Evolutionary conservation across 2,888 invertebrate genomes (phyloP).

Genomic region (Andrena dorsata): DNA sequence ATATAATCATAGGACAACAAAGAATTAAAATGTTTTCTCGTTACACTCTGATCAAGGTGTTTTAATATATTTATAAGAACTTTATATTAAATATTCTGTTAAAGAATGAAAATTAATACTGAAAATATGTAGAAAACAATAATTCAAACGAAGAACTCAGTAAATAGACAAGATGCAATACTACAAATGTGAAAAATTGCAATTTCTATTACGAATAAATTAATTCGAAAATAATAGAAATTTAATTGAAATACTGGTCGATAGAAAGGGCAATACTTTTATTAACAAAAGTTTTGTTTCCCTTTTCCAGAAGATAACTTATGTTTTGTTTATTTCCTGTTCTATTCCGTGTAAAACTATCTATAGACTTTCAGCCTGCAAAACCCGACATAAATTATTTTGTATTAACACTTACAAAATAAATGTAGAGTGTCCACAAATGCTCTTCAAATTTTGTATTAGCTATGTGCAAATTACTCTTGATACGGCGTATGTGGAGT

Average conservation of each 20-base stretch:
- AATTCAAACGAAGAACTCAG: not conserved
- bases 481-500: conserved; percentile 94
- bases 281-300: not conserved
- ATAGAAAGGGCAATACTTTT: not conserved
- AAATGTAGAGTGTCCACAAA: conserved; percentile 55
- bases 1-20: conserved; percentile 20
- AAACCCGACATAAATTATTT: conserved; percentile 19
- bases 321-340: not conserved
- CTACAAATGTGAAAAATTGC: not conserved
- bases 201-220: not conserved
- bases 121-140: not conserved
- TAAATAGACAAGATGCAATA: not conserved
- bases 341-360: conserved; percentile 6
- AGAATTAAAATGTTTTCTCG: not conserved
- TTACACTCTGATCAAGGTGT: not conserved
- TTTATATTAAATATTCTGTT: conserved; percentile 3
- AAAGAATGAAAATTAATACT: not conserved
- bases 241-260: not conserved
- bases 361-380: not conserved
- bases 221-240: conserved; percentile 10
- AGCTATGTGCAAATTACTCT: conserved; percentile 39
- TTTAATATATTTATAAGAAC: not conserved
- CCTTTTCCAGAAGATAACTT: not conserved
- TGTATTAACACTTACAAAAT: conserved; percentile 59
- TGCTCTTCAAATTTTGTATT: conserved; percentile 32